Evolutionary conservation across 2,797 vertebrate species (phyloP).

Genomic region (Arrhamphus sclerolepis): DNA sequence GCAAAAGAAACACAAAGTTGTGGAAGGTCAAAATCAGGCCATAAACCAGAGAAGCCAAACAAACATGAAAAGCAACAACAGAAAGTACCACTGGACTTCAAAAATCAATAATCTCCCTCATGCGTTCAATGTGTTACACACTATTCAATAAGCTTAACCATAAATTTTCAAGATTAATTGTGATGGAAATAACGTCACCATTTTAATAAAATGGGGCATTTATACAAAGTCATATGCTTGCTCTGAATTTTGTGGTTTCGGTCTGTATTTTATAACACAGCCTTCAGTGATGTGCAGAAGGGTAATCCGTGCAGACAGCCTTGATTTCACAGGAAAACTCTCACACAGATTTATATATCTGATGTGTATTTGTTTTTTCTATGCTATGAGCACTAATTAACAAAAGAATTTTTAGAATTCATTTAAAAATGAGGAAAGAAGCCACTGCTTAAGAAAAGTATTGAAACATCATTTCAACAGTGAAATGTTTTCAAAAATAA

Average conservation of each 20-base stretch:
- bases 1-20: conserved; percentile 92
- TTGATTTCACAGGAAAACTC: conserved; percentile 1
- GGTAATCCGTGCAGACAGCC: conserved; percentile 3
- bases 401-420: too few species aligned
- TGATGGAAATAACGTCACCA: too few species aligned
- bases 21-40: conserved; percentile 88
- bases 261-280: conserved; percentile 21
- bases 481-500: too few species aligned
- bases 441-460: too few species aligned
- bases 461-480: too few species aligned
- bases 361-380: not conserved
- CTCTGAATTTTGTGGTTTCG: not conserved
- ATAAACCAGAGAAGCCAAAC: conserved; percentile 64
- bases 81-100: conserved; percentile 23
- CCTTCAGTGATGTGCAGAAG: not conserved
- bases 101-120: too few species aligned
- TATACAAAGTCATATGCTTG: too few species aligned
- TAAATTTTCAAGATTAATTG: too few species aligned
- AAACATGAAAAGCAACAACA: conserved; percentile 54
- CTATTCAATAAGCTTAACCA: not conserved
- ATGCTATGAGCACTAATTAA: too few species aligned
- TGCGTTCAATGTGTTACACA: conserved; percentile 2
- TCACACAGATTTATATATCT: not conserved
- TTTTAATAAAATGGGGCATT: too few species aligned
- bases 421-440: too few species aligned